Evolutionary conservation across 2,888 invertebrate species (phyloP).

Genomic region (Pomacea canaliculata): DNA sequence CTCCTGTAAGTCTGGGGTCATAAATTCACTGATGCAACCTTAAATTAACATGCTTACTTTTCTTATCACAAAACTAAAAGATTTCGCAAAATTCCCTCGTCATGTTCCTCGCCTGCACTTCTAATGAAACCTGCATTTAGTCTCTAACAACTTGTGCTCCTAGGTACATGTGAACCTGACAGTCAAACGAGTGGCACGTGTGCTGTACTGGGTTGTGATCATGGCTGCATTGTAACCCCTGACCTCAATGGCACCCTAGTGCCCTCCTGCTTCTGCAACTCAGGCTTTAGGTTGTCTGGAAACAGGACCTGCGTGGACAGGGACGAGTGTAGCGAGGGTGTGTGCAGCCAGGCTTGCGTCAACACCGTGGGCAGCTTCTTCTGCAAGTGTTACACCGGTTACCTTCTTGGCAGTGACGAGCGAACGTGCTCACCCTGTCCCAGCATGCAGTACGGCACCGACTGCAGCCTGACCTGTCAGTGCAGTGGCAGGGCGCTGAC

Average conservation of each 20-base stretch:
- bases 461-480: slow-evolving; percentile 30
- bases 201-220: no score
- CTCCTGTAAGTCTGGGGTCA: no score
- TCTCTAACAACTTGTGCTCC: no score
- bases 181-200: no score
- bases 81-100: no score
- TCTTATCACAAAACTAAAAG: no score
- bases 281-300: neutral
- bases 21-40: no score
- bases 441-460: slow-evolving; percentile 24
- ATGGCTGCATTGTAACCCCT: slow-evolving; percentile 1
- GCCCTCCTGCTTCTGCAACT: neutral
- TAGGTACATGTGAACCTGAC: no score
- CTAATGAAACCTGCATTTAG: no score
- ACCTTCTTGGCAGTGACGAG: slow-evolving; percentile 13
- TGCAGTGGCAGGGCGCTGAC: slow-evolving; percentile 23
- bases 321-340: slow-evolving; percentile 22
- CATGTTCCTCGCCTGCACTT: no score
- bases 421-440: slow-evolving; percentile 17
- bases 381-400: slow-evolving; percentile 27
- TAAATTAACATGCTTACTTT: no score
- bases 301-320: slow-evolving; percentile 11
- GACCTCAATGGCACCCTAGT: neutral
- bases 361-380: slow-evolving; percentile 23
- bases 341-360: slow-evolving; percentile 15